A percentile compares a stretch with the other conserved stretches of the same genome.
Evolutionary conservation across 2,113 vertebrate species (phyloP).

Genomic region (Indicator indicator): DNA sequence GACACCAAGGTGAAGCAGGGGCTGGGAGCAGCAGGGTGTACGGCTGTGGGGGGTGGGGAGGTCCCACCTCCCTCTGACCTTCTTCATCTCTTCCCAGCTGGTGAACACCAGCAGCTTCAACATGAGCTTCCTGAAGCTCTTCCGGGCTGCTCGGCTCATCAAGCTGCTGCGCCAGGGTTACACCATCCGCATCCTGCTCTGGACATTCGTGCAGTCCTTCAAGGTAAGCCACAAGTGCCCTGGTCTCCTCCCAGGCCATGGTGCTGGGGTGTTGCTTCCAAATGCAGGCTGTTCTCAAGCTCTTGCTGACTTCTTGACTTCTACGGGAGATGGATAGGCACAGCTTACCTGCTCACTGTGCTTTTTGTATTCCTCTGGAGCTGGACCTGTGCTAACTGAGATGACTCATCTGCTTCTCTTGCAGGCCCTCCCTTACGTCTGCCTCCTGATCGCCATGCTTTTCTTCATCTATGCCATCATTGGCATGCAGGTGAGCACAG

Average conservation of each 20-base stretch:
- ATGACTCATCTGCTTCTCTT: slow-evolving; percentile 44
- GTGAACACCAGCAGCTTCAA: slow-evolving; percentile 90
- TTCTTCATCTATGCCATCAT: slow-evolving; percentile 99
- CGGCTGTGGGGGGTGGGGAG: neutral
- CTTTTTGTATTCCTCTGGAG: neutral
- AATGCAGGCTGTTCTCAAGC: neutral
- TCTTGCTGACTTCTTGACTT: neutral
- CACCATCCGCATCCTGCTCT: slow-evolving; percentile 96
- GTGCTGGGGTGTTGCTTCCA: neutral
- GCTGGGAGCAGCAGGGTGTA: accelerated
- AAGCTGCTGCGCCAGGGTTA: slow-evolving; percentile 97
- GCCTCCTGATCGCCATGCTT: slow-evolving; percentile 97
- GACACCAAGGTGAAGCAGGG: slow-evolving; percentile 81
- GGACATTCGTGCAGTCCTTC: slow-evolving; percentile 98
- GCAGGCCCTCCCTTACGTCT: slow-evolving; percentile 95
- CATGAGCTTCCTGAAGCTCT: slow-evolving; percentile 98
- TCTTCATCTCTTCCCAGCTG: slow-evolving; percentile 67
- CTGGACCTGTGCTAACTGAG: neutral
- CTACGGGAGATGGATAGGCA: neutral
- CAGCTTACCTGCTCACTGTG: neutral
- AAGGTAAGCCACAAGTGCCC: slow-evolving; percentile 78
- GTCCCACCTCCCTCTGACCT: neutral
- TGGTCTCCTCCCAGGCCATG: neutral
- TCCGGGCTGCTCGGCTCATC: slow-evolving; percentile 96
- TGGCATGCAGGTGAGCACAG: slow-evolving; percentile 94